Conservation (phyloP, 2,113 vertebrate species). For the Thermophis baileyi region DNA sequence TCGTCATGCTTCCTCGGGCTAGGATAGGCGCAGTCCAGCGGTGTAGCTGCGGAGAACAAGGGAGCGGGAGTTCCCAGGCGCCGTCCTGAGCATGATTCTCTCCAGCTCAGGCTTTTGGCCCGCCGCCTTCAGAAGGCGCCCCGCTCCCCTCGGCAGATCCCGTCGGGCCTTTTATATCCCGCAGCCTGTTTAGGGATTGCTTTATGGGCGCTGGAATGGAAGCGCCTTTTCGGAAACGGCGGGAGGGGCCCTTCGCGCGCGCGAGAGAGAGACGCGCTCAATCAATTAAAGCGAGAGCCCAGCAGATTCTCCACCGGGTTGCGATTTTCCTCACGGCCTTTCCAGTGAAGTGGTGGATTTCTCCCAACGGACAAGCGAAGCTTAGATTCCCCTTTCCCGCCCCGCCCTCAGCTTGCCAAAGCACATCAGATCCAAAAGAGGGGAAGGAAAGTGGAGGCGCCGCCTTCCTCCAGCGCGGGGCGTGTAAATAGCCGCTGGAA, state of each 20-base stretch:
- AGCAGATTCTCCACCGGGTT: not conserved
- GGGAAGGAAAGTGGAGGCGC: not conserved
- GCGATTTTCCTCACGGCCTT: not conserved
- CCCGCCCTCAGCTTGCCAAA: not conserved
- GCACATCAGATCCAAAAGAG: not conserved
- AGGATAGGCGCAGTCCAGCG: not conserved
- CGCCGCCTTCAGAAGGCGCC: not conserved
- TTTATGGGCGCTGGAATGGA: not conserved
- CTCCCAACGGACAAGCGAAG: not conserved
- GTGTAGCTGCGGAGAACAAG: too few species aligned
- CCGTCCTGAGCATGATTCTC: not conserved
- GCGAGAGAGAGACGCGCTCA: not conserved
- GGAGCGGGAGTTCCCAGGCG: not conserved
- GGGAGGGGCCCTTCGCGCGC: not conserved
- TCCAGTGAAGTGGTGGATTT: not conserved
- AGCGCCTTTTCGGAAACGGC: not conserved
- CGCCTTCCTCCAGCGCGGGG: conserved; percentile 1
- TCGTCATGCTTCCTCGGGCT: not conserved
- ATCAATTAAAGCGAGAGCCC: not conserved
- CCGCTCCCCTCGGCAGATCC: not conserved
- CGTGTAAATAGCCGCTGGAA: not conserved
- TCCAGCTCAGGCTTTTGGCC: not conserved
- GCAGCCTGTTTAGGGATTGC: not conserved
- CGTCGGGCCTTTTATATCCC: not conserved
- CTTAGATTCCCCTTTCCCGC: not conserved